Evolutionary conservation across 2,113 vertebrate species (phyloP).

Genomic region (Hippopotamus amphibius): DNA sequence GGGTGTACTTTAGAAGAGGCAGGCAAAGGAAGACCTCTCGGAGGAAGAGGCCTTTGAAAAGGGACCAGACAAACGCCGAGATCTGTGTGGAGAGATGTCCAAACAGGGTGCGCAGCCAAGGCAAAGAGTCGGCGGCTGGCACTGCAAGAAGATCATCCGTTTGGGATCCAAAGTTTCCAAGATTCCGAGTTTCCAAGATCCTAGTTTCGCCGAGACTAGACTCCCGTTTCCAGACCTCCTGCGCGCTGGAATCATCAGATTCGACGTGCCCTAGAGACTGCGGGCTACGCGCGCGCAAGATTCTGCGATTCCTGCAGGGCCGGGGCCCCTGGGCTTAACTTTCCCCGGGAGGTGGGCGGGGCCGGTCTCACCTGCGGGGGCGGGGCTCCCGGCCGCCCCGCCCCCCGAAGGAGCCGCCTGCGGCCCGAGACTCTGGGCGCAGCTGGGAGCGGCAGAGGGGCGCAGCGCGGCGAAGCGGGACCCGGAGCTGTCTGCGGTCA

Average conservation of each 20-base stretch:
- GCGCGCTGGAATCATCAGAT: neutral
- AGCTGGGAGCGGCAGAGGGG: neutral
- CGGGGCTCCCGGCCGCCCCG: neutral
- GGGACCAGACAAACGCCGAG: neutral
- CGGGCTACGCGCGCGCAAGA: rapidly evolving
- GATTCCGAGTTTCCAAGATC: neutral
- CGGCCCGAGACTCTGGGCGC: neutral
- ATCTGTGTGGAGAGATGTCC: neutral
- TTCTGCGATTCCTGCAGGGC: rapidly evolving
- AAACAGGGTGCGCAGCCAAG: neutral
- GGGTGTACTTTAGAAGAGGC: neutral
- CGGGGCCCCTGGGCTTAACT: rapidly evolving
- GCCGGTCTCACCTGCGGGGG: constrained; percentile 50
- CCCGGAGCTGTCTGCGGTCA: neutral
- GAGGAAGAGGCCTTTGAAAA: neutral
- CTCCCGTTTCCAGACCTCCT: no score
- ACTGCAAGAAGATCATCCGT: neutral
- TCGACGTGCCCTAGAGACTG: rapidly evolving
- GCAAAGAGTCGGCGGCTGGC: neutral
- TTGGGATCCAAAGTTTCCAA: neutral
- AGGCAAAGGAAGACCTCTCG: neutral
- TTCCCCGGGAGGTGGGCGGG: neutral
- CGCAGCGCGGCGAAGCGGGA: neutral
- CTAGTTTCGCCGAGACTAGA: neutral
- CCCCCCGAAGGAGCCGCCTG: neutral